A percentile compares a stretch with the other conserved stretches of the same genome.
phyloP scores from a whole-genome alignment of 2,797 vertebrate species.

The Artibeus jamaicensis region DNA sequence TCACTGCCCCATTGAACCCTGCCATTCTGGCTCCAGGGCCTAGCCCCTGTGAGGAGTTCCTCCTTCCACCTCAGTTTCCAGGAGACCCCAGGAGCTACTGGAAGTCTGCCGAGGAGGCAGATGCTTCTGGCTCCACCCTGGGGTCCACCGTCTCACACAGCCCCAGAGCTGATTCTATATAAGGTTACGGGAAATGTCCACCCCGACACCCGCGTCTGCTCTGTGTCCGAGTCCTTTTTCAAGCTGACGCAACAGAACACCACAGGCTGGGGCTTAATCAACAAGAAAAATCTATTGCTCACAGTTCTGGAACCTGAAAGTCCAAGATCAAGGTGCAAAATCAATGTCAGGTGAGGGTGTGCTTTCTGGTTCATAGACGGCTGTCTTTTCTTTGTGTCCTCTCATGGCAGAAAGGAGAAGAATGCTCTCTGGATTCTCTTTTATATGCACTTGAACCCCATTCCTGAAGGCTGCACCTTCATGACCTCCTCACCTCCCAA shows the following conservation, averaged over 20 bases:
- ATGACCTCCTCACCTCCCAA: not conserved
- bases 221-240: too few relatives aligned
- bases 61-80: not conserved
- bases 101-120: not conserved
- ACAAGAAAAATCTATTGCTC: not conserved
- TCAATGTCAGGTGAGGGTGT: not conserved
- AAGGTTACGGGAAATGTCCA: not conserved
- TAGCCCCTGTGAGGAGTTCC: not conserved
- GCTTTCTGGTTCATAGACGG: not conserved
- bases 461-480: not conserved
- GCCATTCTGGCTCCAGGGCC: too few relatives aligned
- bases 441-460: not conserved
- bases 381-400: not conserved
- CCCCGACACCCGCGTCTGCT: not conserved
- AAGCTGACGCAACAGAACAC: not conserved
- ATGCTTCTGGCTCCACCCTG: not conserved
- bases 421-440: not conserved
- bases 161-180: not conserved
- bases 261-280: not conserved
- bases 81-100: not conserved
- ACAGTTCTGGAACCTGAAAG: not conserved
- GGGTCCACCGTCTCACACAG: not conserved
- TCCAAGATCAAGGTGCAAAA: not conserved
- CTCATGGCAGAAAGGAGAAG: rapidly evolving
- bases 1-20: not conserved